These are phyloP conservation scores for Lysandra bellargus DNA, from an alignment of 2,888 invertebrate species.

Conservation along the genomic window DNA sequence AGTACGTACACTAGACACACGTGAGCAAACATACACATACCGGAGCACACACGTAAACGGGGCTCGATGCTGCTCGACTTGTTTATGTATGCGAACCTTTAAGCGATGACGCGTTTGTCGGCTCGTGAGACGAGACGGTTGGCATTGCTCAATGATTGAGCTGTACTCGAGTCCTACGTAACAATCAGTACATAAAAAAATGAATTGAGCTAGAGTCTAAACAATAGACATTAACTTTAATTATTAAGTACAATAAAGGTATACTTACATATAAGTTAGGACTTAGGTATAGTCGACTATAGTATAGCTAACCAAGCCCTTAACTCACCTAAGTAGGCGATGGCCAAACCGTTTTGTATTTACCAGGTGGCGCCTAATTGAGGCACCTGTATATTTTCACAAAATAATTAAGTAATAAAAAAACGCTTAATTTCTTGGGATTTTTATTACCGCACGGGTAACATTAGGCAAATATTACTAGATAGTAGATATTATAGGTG, in stretches of 20 bases:
- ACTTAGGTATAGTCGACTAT: no score
- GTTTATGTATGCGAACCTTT: conserved; percentile 73
- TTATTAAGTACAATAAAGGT: neutral
- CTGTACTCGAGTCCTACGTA: conserved; percentile 70
- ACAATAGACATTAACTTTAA: neutral
- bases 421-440: no score
- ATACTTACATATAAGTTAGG: no score
- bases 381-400: no score
- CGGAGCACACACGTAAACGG: conserved; percentile 61
- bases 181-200: conserved; percentile 54
- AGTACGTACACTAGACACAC: conserved; percentile 49
- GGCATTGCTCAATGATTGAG: conserved; percentile 80
- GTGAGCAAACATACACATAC: conserved; percentile 60
- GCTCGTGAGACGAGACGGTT: conserved; percentile 78
- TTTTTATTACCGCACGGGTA: no score
- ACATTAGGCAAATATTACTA: no score
- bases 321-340: no score
- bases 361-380: no score
- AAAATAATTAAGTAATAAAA: no score
- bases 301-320: neutral
- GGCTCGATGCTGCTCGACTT: conserved; percentile 72
- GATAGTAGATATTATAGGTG: no score
- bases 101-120: conserved; percentile 77
- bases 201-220: conserved; percentile 37
- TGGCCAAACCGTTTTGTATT: no score